A percentile compares a stretch with the other conserved stretches of the same genome.
phyloP scores from a whole-genome alignment of 2,888 invertebrate species.

The Panopea generosa region DNA sequence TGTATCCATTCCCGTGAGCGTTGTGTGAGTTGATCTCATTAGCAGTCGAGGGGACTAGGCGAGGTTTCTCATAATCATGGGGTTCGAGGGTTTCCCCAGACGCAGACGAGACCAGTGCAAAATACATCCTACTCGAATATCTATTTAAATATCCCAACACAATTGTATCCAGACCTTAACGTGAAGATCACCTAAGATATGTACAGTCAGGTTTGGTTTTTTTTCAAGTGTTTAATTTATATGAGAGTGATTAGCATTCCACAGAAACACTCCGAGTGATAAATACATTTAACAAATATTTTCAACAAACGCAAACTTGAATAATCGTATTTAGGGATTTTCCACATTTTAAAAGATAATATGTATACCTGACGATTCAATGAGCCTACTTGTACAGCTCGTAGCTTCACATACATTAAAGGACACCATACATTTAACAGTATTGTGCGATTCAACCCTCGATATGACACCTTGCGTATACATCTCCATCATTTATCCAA shows the following conservation, averaged over 20 bases:
- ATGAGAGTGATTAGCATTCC: neutral
- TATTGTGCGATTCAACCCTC: no score
- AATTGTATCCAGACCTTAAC: constrained; percentile 18
- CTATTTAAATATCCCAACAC: neutral
- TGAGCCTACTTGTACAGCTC: no score
- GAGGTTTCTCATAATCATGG: no score
- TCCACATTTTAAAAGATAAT: constrained; percentile 19
- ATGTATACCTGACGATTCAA: no score
- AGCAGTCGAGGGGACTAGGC: no score
- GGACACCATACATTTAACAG: no score
- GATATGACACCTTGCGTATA: no score
- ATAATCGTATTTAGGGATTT: constrained; percentile 40
- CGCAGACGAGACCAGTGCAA: constrained; percentile 24
- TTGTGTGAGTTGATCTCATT: no score
- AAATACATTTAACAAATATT: constrained; percentile 10
- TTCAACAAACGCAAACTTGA: neutral
- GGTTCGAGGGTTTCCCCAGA: constrained; percentile 1
- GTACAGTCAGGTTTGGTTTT: constrained; percentile 25
- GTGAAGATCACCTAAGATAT: constrained; percentile 18
- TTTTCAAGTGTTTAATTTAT: no score
- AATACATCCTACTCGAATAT: constrained; percentile 17
- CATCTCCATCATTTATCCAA: no score
- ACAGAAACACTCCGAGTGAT: constrained; percentile 5
- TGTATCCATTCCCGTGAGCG: no score
- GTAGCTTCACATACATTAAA: no score